Conservation (phyloP, 2,113 vertebrate species). For the Tachysurus fulvidraco region DNA sequence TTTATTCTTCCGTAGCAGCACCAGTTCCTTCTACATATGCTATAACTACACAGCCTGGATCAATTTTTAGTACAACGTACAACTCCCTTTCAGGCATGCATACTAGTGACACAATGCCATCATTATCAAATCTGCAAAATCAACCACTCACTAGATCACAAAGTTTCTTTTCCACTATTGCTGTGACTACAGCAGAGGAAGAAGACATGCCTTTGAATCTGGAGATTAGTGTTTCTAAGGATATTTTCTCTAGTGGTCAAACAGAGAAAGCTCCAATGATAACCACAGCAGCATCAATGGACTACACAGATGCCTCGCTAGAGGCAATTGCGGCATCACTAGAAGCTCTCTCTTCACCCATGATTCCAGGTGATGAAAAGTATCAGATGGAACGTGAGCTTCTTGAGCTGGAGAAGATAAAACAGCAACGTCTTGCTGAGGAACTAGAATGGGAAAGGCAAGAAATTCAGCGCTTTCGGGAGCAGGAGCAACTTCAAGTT, state of each 20-base stretch:
- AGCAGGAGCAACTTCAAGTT: constrained; percentile 94
- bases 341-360: constrained; percentile 79
- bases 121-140: constrained; percentile 82
- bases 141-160: constrained; percentile 87
- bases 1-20: constrained; percentile 95
- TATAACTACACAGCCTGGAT: constrained; percentile 96
- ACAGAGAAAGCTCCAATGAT: constrained; percentile 67
- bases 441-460: constrained; percentile 97
- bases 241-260: constrained; percentile 65
- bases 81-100: constrained; percentile 85
- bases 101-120: constrained; percentile 83
- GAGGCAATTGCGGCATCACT: constrained; percentile 86
- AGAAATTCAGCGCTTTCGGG: constrained; percentile 95
- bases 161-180: constrained; percentile 85
- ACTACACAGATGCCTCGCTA: constrained; percentile 83
- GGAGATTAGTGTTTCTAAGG: constrained; percentile 75
- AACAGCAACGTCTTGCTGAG: constrained; percentile 94
- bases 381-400: constrained; percentile 91
- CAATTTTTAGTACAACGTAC: constrained; percentile 90
- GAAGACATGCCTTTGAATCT: constrained; percentile 71
- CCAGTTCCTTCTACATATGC: constrained; percentile 93
- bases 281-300: constrained; percentile 77
- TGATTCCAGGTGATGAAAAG: constrained; percentile 86
- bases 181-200: constrained; percentile 76
- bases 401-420: constrained; percentile 94